Evolutionary conservation across 2,113 vertebrate genomes (phyloP), one percentile per base, ranked within the genome.

Genomic region (Cercocebus atys): DNA sequence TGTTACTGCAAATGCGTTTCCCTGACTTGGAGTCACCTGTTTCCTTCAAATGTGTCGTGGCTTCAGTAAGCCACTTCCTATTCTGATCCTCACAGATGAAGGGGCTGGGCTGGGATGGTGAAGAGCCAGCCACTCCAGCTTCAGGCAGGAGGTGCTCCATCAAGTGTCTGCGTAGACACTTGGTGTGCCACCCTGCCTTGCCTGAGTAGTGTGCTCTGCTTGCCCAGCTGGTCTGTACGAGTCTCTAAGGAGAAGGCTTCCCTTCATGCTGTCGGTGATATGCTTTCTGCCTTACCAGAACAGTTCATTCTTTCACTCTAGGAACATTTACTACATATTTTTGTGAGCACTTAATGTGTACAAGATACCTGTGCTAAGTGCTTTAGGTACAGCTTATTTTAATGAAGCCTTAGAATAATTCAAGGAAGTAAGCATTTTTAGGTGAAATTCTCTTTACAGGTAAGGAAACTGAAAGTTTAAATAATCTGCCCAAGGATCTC

Each of bases 161-260:
- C 79, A 25, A 38, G 40, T 75, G n/a, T 61, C 27, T 9, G 9
- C 8, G 2, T 11, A 52, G 59, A 52, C 14, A 22, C n/a, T 32
- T 50, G 59, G 11, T 13, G 40, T 2, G 1, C 20, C 32, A 3
- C 8, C 35, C 43, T 45, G 22, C 61, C 5, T 0, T 7, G 23
- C 87, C 50, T 16, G 1, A 32, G 73, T 30, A 6, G 8, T 70
- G 52, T 22, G 40, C 55, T 27, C 35, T 32, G 4, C 32, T 8
- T 52, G 12, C 47, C 75, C 32, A 55, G 38, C 57, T 18, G 1
- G 32, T 68, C 79, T 38, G 43, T 61, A 13, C 35, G 55, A 32
- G 47, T 12, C 47, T 72, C 30, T 50, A 1, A 30, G 73, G 40
- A 79, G 76, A 43, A n/a, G 61, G 23, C 27, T n/a, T 17, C 30